Percentiles rank a stretch among this genome's conserved stretches.
Conservation (phyloP, 2,888 invertebrate species). For the Drosophila acutilabella region DNA sequence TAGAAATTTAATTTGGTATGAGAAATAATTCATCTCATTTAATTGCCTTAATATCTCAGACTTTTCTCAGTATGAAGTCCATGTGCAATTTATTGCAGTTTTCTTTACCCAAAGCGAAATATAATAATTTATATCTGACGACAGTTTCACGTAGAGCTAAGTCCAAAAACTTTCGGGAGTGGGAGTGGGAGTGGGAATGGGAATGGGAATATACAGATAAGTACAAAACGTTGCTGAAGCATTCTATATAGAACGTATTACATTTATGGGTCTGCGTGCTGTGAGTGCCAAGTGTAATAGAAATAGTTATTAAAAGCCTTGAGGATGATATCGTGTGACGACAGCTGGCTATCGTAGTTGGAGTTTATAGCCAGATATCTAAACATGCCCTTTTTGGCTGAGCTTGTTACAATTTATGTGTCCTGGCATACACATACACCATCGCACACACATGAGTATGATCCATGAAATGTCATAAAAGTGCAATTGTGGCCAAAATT, state of each 20-base stretch:
- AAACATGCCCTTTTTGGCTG: constrained; percentile 17
- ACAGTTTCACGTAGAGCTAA: not conserved
- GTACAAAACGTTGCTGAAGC: constrained; percentile 70
- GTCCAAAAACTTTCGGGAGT: not conserved
- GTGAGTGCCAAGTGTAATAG: constrained; percentile 75
- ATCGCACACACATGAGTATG: constrained; percentile 39
- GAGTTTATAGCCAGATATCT: constrained; percentile 57
- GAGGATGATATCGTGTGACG: constrained; percentile 48
- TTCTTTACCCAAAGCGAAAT: not conserved
- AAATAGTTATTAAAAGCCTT: constrained; percentile 76
- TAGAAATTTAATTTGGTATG: no score
- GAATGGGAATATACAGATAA: constrained; percentile 52
- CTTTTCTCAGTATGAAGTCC: not conserved
- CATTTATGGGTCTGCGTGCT: constrained; percentile 67
- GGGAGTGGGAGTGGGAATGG: not conserved
- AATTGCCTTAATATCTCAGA: not conserved
- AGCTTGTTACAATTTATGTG: constrained; percentile 71
- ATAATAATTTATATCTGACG: constrained; percentile 18
- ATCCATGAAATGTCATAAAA: constrained; percentile 77
- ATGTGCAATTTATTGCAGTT: constrained; percentile 1
- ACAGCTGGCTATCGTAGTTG: constrained; percentile 57
- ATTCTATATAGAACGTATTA: constrained; percentile 54
- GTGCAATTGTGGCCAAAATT: constrained; percentile 77
- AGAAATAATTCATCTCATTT: not conserved
- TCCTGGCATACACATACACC: constrained; percentile 15